Percentiles rank a stretch among this genome's conserved stretches.
Evolutionary conservation across 2,113 vertebrate species (phyloP).

Genomic region (Sprattus sprattus): DNA sequence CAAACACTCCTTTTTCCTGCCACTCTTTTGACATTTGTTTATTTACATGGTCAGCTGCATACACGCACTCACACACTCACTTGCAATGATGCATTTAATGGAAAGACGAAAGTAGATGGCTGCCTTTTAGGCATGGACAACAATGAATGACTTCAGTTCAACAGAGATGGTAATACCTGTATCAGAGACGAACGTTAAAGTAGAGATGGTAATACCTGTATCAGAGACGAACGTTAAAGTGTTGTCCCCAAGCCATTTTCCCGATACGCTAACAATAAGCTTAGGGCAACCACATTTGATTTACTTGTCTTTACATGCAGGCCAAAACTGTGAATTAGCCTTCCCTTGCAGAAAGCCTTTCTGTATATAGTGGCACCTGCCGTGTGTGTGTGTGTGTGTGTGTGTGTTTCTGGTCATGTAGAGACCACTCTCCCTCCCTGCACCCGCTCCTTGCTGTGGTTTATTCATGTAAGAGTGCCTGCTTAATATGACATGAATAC

Average conservation of each 20-base stretch:
- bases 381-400: not conserved
- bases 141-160: too few relatives aligned
- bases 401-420: not conserved
- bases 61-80: too few relatives aligned
- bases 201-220: too few relatives aligned
- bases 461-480: conserved; percentile 19
- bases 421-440: not conserved
- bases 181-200: too few relatives aligned
- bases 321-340: not conserved
- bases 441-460: not conserved
- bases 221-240: not conserved
- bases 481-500: conserved; percentile 23
- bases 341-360: not conserved
- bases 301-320: not conserved
- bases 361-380: not conserved
- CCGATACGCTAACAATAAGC: not conserved
- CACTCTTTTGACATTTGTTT: too few relatives aligned
- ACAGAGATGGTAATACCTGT: too few relatives aligned
- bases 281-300: not conserved
- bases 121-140: too few relatives aligned
- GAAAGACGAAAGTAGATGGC: too few relatives aligned
- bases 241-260: not conserved
- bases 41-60: too few relatives aligned
- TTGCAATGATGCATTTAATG: not conserved
- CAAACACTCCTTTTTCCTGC: too few relatives aligned